Percentiles rank a stretch among this genome's conserved stretches.
Evolutionary conservation across 2,113 vertebrate species (phyloP).

Genomic region (Hippocampus guttulatus): DNA sequence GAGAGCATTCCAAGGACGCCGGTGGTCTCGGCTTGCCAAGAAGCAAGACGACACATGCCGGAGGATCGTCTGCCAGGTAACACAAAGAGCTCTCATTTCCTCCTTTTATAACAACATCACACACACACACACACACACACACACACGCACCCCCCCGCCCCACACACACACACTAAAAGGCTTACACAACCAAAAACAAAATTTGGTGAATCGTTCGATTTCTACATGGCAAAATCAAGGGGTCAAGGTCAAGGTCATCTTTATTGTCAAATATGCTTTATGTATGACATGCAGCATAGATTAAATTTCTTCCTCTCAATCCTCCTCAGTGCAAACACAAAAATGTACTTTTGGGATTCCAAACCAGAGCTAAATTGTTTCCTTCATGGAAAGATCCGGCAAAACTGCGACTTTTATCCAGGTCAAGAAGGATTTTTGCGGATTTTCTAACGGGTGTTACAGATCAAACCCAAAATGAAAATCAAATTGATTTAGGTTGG

Average conservation of each 20-base stretch:
- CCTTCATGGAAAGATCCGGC: not conserved
- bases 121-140: not conserved
- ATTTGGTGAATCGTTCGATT: conserved; percentile 51
- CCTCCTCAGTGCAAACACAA: too few relatives aligned
- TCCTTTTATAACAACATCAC: conserved; percentile 58
- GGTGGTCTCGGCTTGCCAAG: conserved; percentile 78
- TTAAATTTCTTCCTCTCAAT: too few relatives aligned
- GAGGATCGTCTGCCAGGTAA: conserved; percentile 79
- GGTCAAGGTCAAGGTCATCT: too few relatives aligned
- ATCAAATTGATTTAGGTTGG: too few relatives aligned
- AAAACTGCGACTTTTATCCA: not conserved
- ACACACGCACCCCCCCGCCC: conserved; percentile 20
- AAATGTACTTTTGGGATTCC: not conserved
- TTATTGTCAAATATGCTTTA: too few relatives aligned
- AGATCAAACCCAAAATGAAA: too few relatives aligned
- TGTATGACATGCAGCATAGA: too few relatives aligned
- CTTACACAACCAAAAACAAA: conserved; percentile 7
- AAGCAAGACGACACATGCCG: conserved; percentile 88
- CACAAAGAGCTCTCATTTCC: conserved; percentile 84
- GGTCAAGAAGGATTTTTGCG: not conserved
- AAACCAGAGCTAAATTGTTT: not conserved
- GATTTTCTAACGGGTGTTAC: too few relatives aligned
- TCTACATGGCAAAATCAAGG: conserved; percentile 20
- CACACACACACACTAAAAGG: conserved; percentile 11
- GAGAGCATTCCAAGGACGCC: conserved; percentile 81